These are phyloP conservation scores for Platichthys flesus DNA, from an alignment of 2,113 vertebrate species.

Conservation along the genomic window DNA sequence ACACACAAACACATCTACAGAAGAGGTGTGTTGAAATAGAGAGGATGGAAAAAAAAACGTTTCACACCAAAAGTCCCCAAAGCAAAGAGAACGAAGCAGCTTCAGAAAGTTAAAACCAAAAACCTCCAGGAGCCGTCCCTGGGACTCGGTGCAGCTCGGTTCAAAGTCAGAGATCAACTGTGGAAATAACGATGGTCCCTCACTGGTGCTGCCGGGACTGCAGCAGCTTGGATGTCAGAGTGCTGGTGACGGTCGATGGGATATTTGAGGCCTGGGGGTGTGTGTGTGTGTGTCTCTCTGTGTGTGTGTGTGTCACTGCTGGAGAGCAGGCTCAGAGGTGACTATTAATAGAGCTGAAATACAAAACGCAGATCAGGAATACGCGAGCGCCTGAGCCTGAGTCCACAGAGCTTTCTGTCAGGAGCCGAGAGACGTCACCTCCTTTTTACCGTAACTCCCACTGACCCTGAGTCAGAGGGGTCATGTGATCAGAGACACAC, in stretches of 20 bases:
- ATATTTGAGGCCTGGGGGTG: constrained; percentile 63
- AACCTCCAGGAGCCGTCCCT: constrained; percentile 15
- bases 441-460: constrained; percentile 22
- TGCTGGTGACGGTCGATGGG: constrained; percentile 46
- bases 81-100: neutral
- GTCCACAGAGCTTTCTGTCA: neutral
- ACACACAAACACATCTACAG: neutral
- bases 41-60: too few relatives aligned
- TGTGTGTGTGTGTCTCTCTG: constrained; percentile 34
- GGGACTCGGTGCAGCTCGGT: too few relatives aligned
- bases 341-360: constrained; percentile 83
- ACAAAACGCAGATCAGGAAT: constrained; percentile 69
- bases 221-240: neutral
- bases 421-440: constrained; percentile 17
- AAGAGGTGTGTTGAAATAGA: too few relatives aligned
- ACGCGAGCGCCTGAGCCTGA: constrained; percentile 3
- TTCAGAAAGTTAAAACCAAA: neutral
- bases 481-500: neutral
- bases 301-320: constrained; percentile 31
- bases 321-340: constrained; percentile 28
- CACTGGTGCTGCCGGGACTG: neutral
- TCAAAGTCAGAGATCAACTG: too few relatives aligned
- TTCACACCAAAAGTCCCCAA: neutral
- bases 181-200: neutral
- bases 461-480: constrained; percentile 14